phyloP scores from a whole-genome alignment of 2,888 invertebrate species.

The Eretmocerus hayati region DNA sequence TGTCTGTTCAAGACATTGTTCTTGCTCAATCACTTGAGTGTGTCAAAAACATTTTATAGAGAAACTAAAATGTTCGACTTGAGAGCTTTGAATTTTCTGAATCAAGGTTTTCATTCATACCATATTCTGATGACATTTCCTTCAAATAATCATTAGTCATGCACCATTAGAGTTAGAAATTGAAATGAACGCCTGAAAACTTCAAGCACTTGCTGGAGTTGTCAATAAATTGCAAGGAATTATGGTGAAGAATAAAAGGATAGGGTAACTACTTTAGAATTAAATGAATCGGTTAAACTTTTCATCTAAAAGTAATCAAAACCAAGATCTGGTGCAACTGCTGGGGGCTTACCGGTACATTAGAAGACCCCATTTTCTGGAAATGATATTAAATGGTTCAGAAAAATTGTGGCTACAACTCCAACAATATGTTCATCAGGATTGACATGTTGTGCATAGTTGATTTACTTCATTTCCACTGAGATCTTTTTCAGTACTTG shows the following conservation, averaged over 20 bases:
- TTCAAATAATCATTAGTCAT: too few species aligned
- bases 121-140: too few species aligned
- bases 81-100: conserved; percentile 22
- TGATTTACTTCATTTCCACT: too few species aligned
- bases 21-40: conserved; percentile 30
- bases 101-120: neutral
- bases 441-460: too few species aligned
- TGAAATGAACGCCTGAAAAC: too few species aligned
- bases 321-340: neutral
- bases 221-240: too few species aligned
- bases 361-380: conserved; percentile 45
- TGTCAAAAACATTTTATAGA: conserved; percentile 15
- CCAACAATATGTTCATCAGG: too few species aligned
- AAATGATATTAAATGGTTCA: conserved; percentile 23
- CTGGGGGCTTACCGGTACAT: conserved; percentile 39
- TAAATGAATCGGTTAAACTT: neutral
- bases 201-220: neutral
- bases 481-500: too few species aligned
- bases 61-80: conserved; percentile 25
- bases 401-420: too few species aligned
- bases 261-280: too few species aligned
- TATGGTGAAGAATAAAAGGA: too few species aligned
- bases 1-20: conserved; percentile 41
- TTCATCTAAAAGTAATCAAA: neutral
- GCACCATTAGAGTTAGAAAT: too few species aligned